A percentile compares a stretch with the other conserved stretches of the same genome.
phyloP scores from a whole-genome alignment of 1,140 invertebrate species.

The Panagrolaimus sp. region DNA sequence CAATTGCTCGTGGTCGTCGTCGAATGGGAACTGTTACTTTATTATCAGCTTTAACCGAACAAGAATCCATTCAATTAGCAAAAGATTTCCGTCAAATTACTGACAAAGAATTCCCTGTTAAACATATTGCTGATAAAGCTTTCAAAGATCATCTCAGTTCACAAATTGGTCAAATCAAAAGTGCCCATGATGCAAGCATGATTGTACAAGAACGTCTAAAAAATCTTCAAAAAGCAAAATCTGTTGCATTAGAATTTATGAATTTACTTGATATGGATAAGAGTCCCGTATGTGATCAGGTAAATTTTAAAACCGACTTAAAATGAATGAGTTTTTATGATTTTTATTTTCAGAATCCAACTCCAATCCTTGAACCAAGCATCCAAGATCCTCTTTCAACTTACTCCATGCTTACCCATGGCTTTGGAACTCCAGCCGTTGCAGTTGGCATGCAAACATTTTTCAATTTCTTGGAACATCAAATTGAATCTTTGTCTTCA shows the following conservation, averaged over 20 bases:
- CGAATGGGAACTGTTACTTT: constrained; percentile 22
- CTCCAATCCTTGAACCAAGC: constrained; percentile 74
- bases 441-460: constrained; percentile 66
- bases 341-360: constrained; percentile 8
- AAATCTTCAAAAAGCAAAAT: background rate
- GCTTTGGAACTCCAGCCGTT: constrained; percentile 92
- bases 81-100: constrained; percentile 15
- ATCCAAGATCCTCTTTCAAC: constrained; percentile 84
- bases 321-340: background rate
- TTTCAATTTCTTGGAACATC: constrained; percentile 13
- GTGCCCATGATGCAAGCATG: background rate
- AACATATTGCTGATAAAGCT: constrained; percentile 10
- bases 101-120: constrained; percentile 12
- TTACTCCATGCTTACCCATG: constrained; percentile 94
- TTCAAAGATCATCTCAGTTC: background rate
- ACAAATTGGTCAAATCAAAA: background rate
- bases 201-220: background rate
- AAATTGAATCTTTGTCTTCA: constrained; percentile 10
- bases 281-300: constrained; percentile 14
- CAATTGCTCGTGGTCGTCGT: constrained; percentile 19
- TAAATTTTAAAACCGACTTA: background rate
- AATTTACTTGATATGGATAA: constrained; percentile 12
- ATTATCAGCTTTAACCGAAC: constrained; percentile 24
- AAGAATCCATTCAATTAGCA: constrained; percentile 14
- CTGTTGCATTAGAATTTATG: background rate